A percentile compares a stretch with the other conserved stretches of the same genome.
These are phyloP conservation scores for Coenonympha glycerion DNA, from an alignment of 2,888 invertebrate species.

Conservation along the genomic window DNA sequence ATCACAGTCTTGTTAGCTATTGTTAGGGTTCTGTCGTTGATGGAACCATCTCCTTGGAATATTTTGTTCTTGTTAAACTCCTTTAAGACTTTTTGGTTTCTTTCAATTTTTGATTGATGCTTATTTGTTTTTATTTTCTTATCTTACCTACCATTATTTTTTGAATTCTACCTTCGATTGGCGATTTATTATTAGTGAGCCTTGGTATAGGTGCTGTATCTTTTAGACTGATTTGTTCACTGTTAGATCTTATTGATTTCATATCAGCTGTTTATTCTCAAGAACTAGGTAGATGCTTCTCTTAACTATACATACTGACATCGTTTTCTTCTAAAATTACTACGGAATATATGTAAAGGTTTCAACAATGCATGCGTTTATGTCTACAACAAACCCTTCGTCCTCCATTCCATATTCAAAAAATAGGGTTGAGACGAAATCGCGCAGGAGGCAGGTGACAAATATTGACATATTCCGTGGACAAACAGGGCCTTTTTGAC, in stretches of 20 bases:
- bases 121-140: neutral
- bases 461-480: conserved; percentile 50
- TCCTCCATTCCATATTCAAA: conserved; percentile 5
- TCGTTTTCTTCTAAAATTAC: too few species aligned
- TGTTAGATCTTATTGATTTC: too few species aligned
- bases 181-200: too few species aligned
- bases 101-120: neutral
- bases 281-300: too few species aligned
- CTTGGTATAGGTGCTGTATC: too few species aligned
- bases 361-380: too few species aligned
- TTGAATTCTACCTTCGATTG: too few species aligned
- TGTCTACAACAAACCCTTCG: neutral
- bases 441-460: conserved; percentile 36
- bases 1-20: conserved; percentile 16
- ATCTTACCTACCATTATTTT: too few species aligned
- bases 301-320: too few species aligned
- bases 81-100: neutral
- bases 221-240: too few species aligned
- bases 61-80: neutral
- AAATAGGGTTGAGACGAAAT: conserved; percentile 20
- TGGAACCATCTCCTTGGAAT: neutral
- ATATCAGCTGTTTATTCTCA: too few species aligned
- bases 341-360: conserved; percentile 22
- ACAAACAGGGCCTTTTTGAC: conserved; percentile 47
- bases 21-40: conserved; percentile 16